Percentiles rank a stretch among this genome's conserved stretches.
Evolutionary conservation across 2,888 invertebrate species (phyloP).

Genomic region (Torymus aiolomorphi): DNA sequence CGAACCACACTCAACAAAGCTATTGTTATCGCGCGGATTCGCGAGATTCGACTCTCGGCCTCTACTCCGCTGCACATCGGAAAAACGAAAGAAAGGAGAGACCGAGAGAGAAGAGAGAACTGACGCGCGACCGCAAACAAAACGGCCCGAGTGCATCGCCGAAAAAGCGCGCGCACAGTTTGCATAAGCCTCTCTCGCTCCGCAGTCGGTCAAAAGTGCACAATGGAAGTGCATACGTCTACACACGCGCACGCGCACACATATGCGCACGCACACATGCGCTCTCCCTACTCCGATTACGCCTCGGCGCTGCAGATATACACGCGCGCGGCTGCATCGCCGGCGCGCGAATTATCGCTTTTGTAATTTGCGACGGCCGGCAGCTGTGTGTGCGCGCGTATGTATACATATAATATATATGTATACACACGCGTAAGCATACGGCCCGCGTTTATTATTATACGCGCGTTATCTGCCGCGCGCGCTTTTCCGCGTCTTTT

Average conservation of each 20-base stretch:
- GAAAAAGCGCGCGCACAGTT: slow-evolving; percentile 8
- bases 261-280: background rate
- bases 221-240: slow-evolving; percentile 24
- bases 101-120: too few relatives aligned
- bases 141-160: too few relatives aligned
- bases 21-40: too few relatives aligned
- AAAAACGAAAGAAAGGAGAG: background rate
- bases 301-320: background rate
- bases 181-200: slow-evolving; percentile 35
- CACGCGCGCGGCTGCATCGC: background rate
- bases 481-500: slow-evolving; percentile 13
- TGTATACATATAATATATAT: too few relatives aligned
- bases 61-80: background rate
- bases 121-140: too few relatives aligned
- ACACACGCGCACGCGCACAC: background rate
- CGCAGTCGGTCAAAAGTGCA: slow-evolving; percentile 49
- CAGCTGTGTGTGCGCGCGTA: background rate
- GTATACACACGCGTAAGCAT: too few relatives aligned
- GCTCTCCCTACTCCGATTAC: slow-evolving; percentile 12
- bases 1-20: too few relatives aligned
- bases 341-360: slow-evolving; percentile 36
- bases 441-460: slow-evolving; percentile 13
- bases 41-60: too few relatives aligned
- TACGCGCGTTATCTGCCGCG: slow-evolving; percentile 7
- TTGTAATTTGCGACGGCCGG: slow-evolving; percentile 39